These are phyloP conservation scores for Antedon bifida DNA, from an alignment of 35 echinoderm and acorn worm genomes.

Conservation along the genomic window DNA sequence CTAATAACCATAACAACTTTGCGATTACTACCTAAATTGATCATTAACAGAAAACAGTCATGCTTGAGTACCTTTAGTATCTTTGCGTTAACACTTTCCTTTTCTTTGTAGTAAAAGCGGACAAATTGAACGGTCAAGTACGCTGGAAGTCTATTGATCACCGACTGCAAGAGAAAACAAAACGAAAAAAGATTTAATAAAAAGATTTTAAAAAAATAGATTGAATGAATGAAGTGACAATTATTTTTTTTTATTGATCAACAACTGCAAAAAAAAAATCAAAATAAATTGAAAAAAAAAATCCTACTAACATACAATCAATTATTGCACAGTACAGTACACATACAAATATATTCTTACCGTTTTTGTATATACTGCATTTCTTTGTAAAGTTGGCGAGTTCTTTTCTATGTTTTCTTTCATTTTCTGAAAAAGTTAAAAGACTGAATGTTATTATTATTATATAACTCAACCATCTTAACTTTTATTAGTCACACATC, in stretches of 20 bases:
- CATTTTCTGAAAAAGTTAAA: constrained; percentile 46
- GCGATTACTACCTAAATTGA: too few relatives aligned
- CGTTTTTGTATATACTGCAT: constrained; percentile 84
- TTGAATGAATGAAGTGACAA: background rate
- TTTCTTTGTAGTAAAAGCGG: constrained; percentile 93
- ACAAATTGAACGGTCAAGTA: constrained; percentile 91
- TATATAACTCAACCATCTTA: too few relatives aligned
- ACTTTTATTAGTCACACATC: too few relatives aligned
- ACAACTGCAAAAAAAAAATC: background rate
- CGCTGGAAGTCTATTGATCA: constrained; percentile 74
- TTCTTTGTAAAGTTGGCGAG: constrained; percentile 68
- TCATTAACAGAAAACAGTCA: too few relatives aligned
- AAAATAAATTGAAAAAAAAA: too few relatives aligned
- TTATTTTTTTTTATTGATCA: too few relatives aligned
- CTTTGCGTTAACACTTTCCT: constrained; percentile 81
- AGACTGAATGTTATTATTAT: background rate
- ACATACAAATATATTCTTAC: background rate
- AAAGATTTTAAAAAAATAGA: background rate
- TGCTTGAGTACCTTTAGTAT: constrained; percentile 91
- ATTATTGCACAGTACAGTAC: background rate
- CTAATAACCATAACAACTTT: too few relatives aligned
- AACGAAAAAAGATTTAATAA: background rate
- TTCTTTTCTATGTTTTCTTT: constrained; percentile 73
- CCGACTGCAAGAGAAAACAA: constrained; percentile 35
- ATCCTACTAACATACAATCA: too few relatives aligned